A percentile compares a stretch with the other conserved stretches of the same genome.
phyloP scores from a whole-genome alignment of 1,140 invertebrate genomes.

The Drosophila oshimai region DNA sequence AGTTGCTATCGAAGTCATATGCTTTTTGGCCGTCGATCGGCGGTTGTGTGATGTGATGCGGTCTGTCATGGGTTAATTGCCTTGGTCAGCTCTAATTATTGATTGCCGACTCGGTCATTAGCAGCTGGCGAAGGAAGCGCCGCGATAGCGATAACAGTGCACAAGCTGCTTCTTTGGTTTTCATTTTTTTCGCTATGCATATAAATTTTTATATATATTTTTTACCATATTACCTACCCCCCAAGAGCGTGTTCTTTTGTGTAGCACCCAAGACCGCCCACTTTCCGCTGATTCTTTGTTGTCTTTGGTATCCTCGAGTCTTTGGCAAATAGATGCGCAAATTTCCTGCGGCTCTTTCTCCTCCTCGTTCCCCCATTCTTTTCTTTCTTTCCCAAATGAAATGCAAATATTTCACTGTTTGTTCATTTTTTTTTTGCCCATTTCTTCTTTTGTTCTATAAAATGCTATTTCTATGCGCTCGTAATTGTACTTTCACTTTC shows the following conservation, averaged over 20 bases:
- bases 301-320: not conserved
- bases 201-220: not conserved
- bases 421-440: not conserved
- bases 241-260: not conserved
- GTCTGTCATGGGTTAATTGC: slow-evolving; percentile 41
- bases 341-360: slow-evolving; percentile 1
- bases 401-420: slow-evolving; percentile 20
- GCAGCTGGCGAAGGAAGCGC: slow-evolving; percentile 13
- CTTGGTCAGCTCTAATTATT: slow-evolving; percentile 43
- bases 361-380: not conserved
- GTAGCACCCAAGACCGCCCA: not conserved
- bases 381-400: slow-evolving; percentile 3
- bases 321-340: slow-evolving; percentile 19
- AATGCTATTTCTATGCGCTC: slow-evolving; percentile 1
- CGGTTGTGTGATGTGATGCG: slow-evolving; percentile 1
- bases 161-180: slow-evolving; percentile 4
- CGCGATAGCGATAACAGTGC: slow-evolving; percentile 21
- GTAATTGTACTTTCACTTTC: slow-evolving; percentile 20
- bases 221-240: not conserved
- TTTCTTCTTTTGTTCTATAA: not conserved
- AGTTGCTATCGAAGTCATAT: slow-evolving; percentile 25
- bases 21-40: slow-evolving; percentile 6
- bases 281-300: not conserved
- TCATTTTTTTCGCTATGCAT: not conserved
- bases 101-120: slow-evolving; percentile 40